These are phyloP conservation scores for Phoebastria nigripes DNA, from an alignment of 2,797 vertebrate species.

Conservation along the genomic window DNA sequence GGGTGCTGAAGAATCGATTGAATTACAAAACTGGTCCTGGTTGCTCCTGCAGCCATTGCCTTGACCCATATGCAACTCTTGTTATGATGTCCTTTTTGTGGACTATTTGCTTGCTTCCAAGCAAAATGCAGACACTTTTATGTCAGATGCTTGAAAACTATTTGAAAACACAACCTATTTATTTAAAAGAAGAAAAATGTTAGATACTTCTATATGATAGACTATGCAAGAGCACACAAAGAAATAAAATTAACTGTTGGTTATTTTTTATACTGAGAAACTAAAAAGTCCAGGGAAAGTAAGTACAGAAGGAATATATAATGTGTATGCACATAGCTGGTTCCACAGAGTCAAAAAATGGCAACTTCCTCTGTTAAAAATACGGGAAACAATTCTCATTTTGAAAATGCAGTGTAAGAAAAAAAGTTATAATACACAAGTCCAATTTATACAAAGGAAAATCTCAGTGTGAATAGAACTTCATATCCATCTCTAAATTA, in stretches of 20 bases:
- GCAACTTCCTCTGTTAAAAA: not conserved
- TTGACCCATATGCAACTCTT: not conserved
- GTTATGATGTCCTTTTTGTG: rapidly evolving
- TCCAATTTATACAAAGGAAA: not conserved
- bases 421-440: not conserved
- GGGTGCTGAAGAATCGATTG: not conserved
- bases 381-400: not conserved
- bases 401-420: not conserved
- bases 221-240: not conserved
- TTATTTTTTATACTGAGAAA: not conserved
- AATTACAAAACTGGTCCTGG: not conserved
- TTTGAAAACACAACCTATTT: not conserved
- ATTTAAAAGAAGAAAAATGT: not conserved
- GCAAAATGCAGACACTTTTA: not conserved
- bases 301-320: not conserved
- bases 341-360: not conserved
- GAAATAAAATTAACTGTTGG: not conserved
- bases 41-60: not conserved
- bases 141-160: not conserved
- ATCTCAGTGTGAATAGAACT: not conserved
- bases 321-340: not conserved
- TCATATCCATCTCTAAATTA: not conserved
- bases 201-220: not conserved
- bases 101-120: not conserved
- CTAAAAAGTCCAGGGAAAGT: not conserved